Conservation (phyloP, 2,888 invertebrate species). For the Allolobophora icterica region DNA sequence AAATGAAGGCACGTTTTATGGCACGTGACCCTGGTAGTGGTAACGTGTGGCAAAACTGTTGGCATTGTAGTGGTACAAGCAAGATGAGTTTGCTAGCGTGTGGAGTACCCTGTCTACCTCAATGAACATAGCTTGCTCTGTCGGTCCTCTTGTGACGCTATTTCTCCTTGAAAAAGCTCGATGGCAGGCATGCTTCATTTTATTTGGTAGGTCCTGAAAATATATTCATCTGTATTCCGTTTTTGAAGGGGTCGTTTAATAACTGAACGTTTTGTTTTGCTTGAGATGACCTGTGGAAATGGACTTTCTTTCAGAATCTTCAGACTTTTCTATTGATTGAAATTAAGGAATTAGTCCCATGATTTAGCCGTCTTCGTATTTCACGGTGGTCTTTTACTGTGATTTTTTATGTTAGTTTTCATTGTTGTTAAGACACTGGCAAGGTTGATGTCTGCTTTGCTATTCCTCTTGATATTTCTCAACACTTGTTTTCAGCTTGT, state of each 20-base stretch:
- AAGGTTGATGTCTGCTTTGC: not conserved
- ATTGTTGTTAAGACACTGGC: not conserved
- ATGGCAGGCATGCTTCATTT: conserved; percentile 62
- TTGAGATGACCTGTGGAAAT: not conserved
- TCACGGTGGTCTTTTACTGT: not conserved
- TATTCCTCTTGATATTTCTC: not conserved
- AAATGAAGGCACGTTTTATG: too few relatives aligned
- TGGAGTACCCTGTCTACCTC: conserved; percentile 67
- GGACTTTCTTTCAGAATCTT: not conserved
- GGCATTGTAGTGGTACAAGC: conserved; percentile 62
- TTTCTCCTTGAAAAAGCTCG: conserved; percentile 59
- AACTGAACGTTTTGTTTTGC: not conserved
- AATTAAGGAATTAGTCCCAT: not conserved
- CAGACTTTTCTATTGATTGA: not conserved
- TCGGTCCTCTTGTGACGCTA: conserved; percentile 64
- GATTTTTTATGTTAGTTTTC: not conserved
- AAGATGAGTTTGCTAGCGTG: conserved; percentile 65
- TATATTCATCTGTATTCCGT: not conserved
- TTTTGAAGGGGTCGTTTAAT: not conserved
- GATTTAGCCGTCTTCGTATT: not conserved
- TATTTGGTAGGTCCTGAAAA: conserved; percentile 48
- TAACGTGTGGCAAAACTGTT: not conserved
- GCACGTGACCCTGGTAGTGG: too few relatives aligned
- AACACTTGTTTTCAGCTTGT: not conserved
- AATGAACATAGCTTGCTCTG: conserved; percentile 66